These are phyloP conservation scores for Aurelia sp. DNA, from an alignment of 30 jellyfish, hydroid and myxozoan species.

Conservation along the genomic window DNA sequence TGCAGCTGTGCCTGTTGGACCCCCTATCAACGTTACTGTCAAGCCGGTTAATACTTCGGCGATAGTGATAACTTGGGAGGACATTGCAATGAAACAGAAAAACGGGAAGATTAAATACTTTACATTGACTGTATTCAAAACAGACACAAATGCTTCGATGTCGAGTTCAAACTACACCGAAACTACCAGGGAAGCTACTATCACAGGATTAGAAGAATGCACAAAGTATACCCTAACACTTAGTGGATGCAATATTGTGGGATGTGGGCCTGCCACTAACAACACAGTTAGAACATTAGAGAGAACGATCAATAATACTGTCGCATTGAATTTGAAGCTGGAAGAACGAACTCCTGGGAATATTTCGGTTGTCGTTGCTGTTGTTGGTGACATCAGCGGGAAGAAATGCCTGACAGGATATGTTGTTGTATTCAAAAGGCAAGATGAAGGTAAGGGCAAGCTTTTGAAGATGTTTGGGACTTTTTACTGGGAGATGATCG, in stretches of 20 bases:
- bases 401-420: slow-evolving; percentile 24
- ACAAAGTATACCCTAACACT: slow-evolving; percentile 17
- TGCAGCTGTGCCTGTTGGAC: slow-evolving; percentile 18
- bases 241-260: slow-evolving; percentile 52
- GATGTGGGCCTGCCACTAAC: slow-evolving; percentile 57
- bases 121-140: not conserved
- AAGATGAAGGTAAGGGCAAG: slow-evolving; percentile 23
- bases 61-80: slow-evolving; percentile 36
- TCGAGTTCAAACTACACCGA: not conserved
- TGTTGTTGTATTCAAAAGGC: slow-evolving; percentile 14
- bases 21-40: slow-evolving; percentile 4
- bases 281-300: slow-evolving; percentile 5
- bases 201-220: slow-evolving; percentile 36
- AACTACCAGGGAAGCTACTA: not conserved
- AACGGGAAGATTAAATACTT: slow-evolving; percentile 28
- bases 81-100: not conserved
- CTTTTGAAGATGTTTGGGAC: no score
- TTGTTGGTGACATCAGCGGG: not conserved
- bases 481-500: no score
- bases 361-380: not conserved
- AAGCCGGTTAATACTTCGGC: slow-evolving; percentile 14
- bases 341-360: slow-evolving; percentile 22
- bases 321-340: slow-evolving; percentile 1
- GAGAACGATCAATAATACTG: not conserved
- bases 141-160: not conserved